Conservation (phyloP, 2,888 invertebrate genomes). For the Folsomia candida region DNA sequence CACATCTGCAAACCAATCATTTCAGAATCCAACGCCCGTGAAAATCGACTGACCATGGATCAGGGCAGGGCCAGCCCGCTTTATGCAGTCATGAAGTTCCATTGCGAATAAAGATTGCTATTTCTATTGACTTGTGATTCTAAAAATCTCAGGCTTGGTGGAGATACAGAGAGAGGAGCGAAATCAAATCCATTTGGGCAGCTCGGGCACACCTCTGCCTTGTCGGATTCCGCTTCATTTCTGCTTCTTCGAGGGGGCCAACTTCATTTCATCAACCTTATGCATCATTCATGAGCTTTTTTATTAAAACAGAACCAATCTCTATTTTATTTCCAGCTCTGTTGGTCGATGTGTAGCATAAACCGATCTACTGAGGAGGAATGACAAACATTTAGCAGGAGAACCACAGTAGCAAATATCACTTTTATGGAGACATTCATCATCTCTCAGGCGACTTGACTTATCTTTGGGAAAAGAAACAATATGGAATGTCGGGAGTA, state of each 20-base stretch:
- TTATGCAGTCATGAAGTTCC: background rate
- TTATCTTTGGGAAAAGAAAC: background rate
- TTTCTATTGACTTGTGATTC: too few species aligned
- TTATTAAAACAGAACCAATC: conserved; percentile 4
- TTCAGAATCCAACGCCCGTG: conserved; percentile 29
- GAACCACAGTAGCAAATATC: background rate
- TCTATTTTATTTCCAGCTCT: background rate
- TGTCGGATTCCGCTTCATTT: too few species aligned
- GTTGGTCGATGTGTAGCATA: too few species aligned
- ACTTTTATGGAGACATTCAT: background rate
- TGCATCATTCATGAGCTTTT: conserved; percentile 39
- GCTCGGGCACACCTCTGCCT: too few species aligned
- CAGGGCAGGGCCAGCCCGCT: background rate
- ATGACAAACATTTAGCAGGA: background rate
- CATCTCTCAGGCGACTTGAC: background rate
- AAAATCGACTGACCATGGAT: conserved; percentile 19
- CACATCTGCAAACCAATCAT: conserved; percentile 25
- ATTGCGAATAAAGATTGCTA: background rate
- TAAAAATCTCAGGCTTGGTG: too few species aligned
- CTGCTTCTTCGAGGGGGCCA: too few species aligned
- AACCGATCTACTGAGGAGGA: too few species aligned
- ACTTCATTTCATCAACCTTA: conserved; percentile 6
- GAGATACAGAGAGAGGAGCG: too few species aligned
- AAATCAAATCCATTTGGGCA: too few species aligned
- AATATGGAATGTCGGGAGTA: too few species aligned